Conservation (phyloP, 2,888 invertebrate species). For the Choreutis nemorana region DNA sequence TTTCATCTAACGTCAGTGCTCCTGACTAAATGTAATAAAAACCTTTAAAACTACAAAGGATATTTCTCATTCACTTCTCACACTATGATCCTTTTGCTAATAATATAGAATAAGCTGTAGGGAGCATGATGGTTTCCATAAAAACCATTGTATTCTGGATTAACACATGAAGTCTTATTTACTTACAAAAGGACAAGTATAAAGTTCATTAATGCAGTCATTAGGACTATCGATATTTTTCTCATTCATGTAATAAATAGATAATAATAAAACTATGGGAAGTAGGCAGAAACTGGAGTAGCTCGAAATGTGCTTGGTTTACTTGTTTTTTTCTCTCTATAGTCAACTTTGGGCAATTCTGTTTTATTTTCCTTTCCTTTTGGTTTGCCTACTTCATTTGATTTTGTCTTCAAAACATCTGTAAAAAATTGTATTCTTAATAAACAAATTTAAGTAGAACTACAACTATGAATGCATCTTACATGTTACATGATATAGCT, state of each 20-base stretch:
- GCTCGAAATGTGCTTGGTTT: constrained; percentile 36
- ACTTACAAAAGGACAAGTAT: neutral
- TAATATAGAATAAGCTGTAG: no score
- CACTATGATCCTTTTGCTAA: no score
- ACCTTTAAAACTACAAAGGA: no score
- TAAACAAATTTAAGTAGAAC: neutral
- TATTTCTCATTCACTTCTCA: no score
- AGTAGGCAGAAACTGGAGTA: constrained; percentile 58
- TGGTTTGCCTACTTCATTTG: constrained; percentile 14
- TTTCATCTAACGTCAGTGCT: no score
- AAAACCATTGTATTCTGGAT: neutral
- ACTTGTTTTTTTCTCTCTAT: constrained; percentile 48
- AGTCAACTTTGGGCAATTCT: constrained; percentile 47
- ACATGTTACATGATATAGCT: no score
- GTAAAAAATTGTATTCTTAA: constrained; percentile 9
- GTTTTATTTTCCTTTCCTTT: constrained; percentile 49
- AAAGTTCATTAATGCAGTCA: neutral
- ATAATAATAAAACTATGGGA: constrained; percentile 23
- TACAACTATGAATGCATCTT: neutral
- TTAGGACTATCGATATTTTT: neutral
- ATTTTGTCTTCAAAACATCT: constrained; percentile 20
- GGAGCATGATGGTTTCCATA: no score
- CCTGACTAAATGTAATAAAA: no score
- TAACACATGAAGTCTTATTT: neutral
- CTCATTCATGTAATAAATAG: neutral